Evolutionary conservation across 1,140 invertebrate genomes (phyloP).

Genomic region (Trinorchestia longiramus): DNA sequence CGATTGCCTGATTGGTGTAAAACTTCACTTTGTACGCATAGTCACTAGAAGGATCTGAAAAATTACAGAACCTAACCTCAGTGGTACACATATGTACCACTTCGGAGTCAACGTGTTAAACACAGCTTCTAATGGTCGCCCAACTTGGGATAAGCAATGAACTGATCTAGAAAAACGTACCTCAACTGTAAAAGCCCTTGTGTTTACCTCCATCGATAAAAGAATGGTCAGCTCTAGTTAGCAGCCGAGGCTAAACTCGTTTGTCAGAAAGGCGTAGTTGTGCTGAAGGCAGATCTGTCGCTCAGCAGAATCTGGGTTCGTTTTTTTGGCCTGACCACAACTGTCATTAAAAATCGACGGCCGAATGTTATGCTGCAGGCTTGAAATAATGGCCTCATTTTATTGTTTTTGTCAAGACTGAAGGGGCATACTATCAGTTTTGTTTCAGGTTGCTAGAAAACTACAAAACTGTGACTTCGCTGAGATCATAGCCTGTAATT

Average conservation of each 20-base stretch:
- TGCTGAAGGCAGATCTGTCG: background rate
- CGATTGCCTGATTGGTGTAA: no score
- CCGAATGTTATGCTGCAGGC: background rate
- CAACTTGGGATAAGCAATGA: background rate
- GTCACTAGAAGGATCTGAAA: no score
- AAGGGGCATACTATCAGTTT: no score
- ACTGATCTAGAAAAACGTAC: background rate
- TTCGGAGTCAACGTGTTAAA: no score
- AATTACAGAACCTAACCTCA: no score
- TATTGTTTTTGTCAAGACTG: no score
- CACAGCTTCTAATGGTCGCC: background rate
- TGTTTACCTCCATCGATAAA: background rate
- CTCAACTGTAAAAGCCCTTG: background rate
- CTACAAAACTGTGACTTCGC: no score
- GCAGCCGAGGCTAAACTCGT: background rate
- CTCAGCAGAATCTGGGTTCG: background rate
- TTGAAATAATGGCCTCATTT: background rate
- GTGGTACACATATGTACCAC: no score
- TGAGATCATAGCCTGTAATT: no score
- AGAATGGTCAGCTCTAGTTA: background rate
- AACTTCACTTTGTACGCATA: no score
- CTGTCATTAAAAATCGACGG: background rate
- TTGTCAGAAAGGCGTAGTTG: background rate
- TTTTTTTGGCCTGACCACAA: background rate
- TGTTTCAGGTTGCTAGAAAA: no score